phyloP scores from a whole-genome alignment of 2,797 vertebrate species.

The Pseudochirops corinnae region DNA sequence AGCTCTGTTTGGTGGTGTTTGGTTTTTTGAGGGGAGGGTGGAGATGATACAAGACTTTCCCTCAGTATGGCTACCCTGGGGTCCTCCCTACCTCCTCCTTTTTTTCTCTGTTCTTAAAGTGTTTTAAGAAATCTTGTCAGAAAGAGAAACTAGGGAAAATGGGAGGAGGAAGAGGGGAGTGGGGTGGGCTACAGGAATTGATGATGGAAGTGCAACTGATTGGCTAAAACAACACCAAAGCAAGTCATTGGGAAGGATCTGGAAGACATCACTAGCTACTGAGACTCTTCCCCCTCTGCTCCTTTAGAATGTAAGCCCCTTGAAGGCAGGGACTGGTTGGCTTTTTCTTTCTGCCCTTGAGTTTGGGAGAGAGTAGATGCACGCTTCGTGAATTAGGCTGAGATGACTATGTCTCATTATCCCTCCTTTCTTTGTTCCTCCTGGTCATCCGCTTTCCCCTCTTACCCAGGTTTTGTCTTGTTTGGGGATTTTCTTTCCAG shows the following conservation, averaged over 20 bases:
- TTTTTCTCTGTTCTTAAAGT: background rate
- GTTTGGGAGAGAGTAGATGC: background rate
- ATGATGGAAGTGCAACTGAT: background rate
- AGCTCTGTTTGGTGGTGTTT: background rate
- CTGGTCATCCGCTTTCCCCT: rapidly evolving
- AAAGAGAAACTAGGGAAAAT: background rate
- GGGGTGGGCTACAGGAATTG: background rate
- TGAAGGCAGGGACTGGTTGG: background rate
- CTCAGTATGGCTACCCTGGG: background rate
- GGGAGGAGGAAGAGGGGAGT: background rate
- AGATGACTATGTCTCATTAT: background rate
- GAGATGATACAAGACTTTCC: background rate
- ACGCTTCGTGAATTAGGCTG: background rate
- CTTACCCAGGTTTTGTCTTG: rapidly evolving
- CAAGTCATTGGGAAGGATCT: background rate
- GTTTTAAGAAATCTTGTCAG: background rate
- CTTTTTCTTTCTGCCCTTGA: background rate
- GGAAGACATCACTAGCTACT: background rate
- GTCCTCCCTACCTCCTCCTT: background rate
- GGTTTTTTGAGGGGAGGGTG: background rate
- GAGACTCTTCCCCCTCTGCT: background rate
- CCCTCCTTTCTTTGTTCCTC: background rate
- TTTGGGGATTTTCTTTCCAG: background rate
- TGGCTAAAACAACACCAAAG: background rate
- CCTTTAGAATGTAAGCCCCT: background rate